Evolutionary conservation across 2,888 invertebrate genomes (phyloP), one percentile per base, ranked within the genome.

Genomic region (Copidosoma aretas): DNA sequence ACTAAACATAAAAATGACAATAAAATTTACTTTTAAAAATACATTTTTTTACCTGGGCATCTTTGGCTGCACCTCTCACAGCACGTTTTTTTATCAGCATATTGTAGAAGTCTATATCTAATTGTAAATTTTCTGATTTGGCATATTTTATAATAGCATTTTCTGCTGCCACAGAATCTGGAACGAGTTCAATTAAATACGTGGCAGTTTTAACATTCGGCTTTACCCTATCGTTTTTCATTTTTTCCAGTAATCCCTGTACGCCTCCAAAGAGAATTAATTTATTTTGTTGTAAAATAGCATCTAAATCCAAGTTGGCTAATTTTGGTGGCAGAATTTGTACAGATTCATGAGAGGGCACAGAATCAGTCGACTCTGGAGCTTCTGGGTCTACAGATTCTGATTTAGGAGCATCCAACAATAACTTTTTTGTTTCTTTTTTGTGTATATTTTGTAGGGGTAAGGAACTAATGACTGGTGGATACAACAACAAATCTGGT

Each of bases 91-190:
- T 93, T 63, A 97, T 95, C 14, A 97, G 86, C 85, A 91, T 89
- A 82, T 96, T 97, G 78, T 90, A 95, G 82, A 96, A 94, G 80
- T 91, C 91, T 66, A 92, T 88, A 84, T 97, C 95, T 1, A 91
- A 86, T 75, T 86, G 87, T 0, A 94, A 80, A 14, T 88, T 85
- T 53, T 84, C 84, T 70, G 84, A 83, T 67, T 88, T 87, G 83
- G 95, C 89, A 65, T 85, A 83, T 61, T 84, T 82, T 8, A 96
- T 78, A 12, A 96, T 80, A 71, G 88, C 88, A 63, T 89, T 86
- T 82, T 97, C 96, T 19, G 89, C 89, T 63, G 88, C 86, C 71
- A 83, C 78, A 19, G 88, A 89, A 25, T 88, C 84, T 3, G 94
- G 93, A 70, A 93, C 85, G 63, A 91, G 85, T 74, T 91, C 89